Evolutionary conservation across 2,888 invertebrate species (phyloP), one percentile per base, ranked within the genome.

Genomic region (Tipula lateralis): DNA sequence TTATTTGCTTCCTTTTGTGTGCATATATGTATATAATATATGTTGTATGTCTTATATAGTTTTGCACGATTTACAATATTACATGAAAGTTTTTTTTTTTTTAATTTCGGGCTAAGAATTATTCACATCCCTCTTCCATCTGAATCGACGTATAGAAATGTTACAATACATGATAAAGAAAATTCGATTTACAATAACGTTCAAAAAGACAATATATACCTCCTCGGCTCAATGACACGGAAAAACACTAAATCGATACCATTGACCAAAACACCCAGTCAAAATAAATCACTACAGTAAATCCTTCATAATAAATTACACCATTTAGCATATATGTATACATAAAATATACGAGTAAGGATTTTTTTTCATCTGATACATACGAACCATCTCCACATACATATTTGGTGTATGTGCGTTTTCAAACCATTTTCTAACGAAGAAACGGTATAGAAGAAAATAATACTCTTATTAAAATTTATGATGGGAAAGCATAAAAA

Each of bases 391-490:
- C n/a, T n/a, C n/a, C n/a, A n/a, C n/a, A n/a, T n/a, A n/a, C n/a
- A n/a, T 12, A 5, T 9, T 9, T 50, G 66, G 66, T 66, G 13
- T n/a, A 66, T 66, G 24, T 66, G 24, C 9, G 66, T 66, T 6
- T 24, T 19, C 24, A n/a, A 16, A 44, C 44, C 44, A 44, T 16
- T n/a, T n/a, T 5, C 44, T 16, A 50, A 16, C 66, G 7, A 66
- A 66, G 12, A 50, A 66, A 66, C 1, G 24, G n/a, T n/a, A n/a
- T 0, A 24, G 24, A 66, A 66, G 3, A 24, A 66, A 66, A 24
- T 66, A 66, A 66, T 66, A 66, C 66, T 24, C 66, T 66, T 66
- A 24, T 66, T 66, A 66, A 24, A 66, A 66, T 66, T 66, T 66
- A 66, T 66, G 66, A 24, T 66, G 66, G 13, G 24, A 66, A 66